A percentile compares a stretch with the other conserved stretches of the same genome.
Evolutionary conservation across 2,888 invertebrate species (phyloP).

Genomic region (Oscheius sp.): DNA sequence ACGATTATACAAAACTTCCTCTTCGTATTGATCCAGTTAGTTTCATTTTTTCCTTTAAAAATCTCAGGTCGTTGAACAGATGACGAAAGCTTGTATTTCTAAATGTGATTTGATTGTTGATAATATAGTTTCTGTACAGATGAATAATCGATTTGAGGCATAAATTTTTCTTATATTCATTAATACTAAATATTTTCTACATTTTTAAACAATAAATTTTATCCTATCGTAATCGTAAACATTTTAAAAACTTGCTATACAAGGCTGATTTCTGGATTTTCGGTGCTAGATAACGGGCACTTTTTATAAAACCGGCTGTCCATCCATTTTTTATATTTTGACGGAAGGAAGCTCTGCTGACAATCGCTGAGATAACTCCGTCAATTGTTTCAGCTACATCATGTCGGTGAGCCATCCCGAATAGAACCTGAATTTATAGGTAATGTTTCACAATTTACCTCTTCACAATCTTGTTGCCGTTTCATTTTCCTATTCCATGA

Average conservation of each 20-base stretch:
- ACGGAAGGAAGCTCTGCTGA: constrained; percentile 50
- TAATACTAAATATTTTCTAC: not conserved
- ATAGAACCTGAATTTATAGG: constrained; percentile 56
- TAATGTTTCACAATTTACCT: constrained; percentile 33
- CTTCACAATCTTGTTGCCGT: constrained; percentile 51
- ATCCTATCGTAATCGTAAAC: no score
- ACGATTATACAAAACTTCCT: not conserved
- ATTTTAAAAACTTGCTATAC: no score
- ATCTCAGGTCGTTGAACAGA: not conserved
- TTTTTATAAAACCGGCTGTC: constrained; percentile 59
- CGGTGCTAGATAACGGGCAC: constrained; percentile 56
- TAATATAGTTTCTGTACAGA: not conserved
- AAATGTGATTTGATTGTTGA: not conserved
- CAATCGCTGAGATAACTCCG: constrained; percentile 54
- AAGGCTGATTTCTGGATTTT: constrained; percentile 60
- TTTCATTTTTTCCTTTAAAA: not conserved
- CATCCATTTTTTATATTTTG: constrained; percentile 66
- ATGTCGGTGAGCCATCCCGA: constrained; percentile 65
- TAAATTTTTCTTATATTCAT: constrained; percentile 1
- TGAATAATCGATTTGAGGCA: not conserved
- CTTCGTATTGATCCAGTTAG: not conserved
- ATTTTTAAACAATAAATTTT: not conserved
- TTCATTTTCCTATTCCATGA: constrained; percentile 43
- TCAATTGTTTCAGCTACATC: constrained; percentile 59
- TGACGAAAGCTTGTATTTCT: not conserved